Conservation (phyloP, 2,888 invertebrate species). For the Nymphalis urticae region DNA sequence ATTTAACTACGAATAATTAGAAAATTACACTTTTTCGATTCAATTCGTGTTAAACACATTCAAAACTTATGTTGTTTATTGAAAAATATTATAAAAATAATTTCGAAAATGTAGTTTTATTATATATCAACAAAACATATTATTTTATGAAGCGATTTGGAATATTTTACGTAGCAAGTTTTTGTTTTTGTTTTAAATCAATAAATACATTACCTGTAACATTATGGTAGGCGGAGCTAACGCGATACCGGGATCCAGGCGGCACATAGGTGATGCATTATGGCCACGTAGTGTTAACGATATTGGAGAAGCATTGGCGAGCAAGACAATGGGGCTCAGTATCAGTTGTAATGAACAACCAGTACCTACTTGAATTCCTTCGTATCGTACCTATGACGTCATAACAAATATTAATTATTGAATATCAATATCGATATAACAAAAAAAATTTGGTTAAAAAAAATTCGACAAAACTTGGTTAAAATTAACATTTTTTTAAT, state of each 20-base stretch:
- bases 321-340: slow-evolving; percentile 57
- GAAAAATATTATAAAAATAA: too few species aligned
- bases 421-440: too few species aligned
- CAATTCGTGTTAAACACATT: too few species aligned
- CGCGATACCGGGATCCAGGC: slow-evolving; percentile 59
- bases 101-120: too few species aligned
- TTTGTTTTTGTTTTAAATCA: neutral
- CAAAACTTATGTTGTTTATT: too few species aligned
- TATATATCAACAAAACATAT: too few species aligned
- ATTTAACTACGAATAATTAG: neutral
- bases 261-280: slow-evolving; percentile 69
- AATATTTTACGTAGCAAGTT: too few species aligned
- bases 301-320: slow-evolving; percentile 65
- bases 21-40: too few species aligned
- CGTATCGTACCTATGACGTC: slow-evolving; percentile 57
- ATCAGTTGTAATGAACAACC: slow-evolving; percentile 64
- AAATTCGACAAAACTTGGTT: too few species aligned
- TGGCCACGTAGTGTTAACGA: slow-evolving; percentile 63
- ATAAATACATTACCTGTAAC: slow-evolving; percentile 48
- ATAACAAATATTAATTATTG: neutral
- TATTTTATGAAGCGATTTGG: too few species aligned
- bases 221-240: slow-evolving; percentile 59
- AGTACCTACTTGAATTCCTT: slow-evolving; percentile 61
- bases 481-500: too few species aligned
- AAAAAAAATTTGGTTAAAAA: too few species aligned